Evolutionary conservation across 1,140 invertebrate species (phyloP).

Genomic region (Drosophila burlai): DNA sequence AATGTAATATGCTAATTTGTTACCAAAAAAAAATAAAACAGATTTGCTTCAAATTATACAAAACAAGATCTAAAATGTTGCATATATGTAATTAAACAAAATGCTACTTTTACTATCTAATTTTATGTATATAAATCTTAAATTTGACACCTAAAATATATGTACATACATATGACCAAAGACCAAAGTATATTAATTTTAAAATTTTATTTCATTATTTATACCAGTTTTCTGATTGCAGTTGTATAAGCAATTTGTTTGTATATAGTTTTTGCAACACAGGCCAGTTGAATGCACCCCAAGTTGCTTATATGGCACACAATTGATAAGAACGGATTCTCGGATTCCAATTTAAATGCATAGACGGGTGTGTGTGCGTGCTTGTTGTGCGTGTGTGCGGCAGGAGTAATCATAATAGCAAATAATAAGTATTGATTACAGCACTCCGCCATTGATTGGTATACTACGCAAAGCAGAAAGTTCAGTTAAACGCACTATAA

Average conservation of each 20-base stretch:
- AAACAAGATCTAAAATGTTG: no score
- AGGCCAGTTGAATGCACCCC: conserved; percentile 71
- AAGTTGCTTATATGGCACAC: conserved; percentile 43
- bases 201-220: not conserved
- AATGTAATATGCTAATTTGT: no score
- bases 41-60: no score
- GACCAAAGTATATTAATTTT: not conserved
- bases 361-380: not conserved
- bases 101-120: no score
- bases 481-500: not conserved
- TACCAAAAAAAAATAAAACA: no score
- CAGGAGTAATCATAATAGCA: conserved; percentile 61
- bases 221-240: not conserved
- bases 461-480: conserved; percentile 3
- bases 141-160: not conserved
- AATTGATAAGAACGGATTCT: conserved; percentile 56
- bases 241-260: not conserved
- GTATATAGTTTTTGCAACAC: conserved; percentile 45
- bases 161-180: not conserved
- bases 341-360: conserved; percentile 39
- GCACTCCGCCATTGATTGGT: conserved; percentile 36
- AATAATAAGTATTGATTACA: conserved; percentile 77
- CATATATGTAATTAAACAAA: no score
- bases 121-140: no score
- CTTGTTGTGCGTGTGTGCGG: conserved; percentile 19